Evolutionary conservation across 2,797 vertebrate species (phyloP).

Genomic region (Leptodactylus fallax): DNA sequence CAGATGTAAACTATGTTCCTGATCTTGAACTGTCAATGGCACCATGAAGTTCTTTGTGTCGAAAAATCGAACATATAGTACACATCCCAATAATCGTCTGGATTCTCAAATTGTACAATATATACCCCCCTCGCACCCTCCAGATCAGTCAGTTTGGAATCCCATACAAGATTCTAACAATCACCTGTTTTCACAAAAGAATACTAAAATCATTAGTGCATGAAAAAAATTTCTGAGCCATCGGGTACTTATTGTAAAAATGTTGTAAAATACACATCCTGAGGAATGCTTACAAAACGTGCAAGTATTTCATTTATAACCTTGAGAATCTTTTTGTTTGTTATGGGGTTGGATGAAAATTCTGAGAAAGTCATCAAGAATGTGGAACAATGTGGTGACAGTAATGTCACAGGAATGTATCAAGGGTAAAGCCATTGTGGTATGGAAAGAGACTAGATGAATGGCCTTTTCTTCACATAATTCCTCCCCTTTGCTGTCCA

Average conservation of each 20-base stretch:
- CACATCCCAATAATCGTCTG: background rate
- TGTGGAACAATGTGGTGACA: background rate
- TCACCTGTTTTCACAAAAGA: background rate
- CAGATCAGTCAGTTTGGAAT: no score
- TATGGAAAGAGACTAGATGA: background rate
- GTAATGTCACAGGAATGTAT: slow-evolving; percentile 12
- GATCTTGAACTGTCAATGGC: background rate
- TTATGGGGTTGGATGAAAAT: background rate
- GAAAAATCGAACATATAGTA: background rate
- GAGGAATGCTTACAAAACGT: background rate
- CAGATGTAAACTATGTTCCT: background rate
- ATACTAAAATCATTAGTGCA: background rate
- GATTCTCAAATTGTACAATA: background rate
- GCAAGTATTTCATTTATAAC: background rate
- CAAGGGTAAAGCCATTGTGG: background rate
- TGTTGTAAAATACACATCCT: background rate
- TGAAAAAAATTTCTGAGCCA: slow-evolving; percentile 9
- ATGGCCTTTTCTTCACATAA: background rate
- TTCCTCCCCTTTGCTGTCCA: background rate
- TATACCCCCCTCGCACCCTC: no score
- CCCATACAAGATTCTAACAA: background rate
- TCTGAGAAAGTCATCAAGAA: background rate
- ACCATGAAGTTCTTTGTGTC: background rate
- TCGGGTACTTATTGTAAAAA: background rate
- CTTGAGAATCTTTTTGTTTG: background rate